Conservation (phyloP, 2,113 vertebrate genomes). For the Syrrhaptes paradoxus region DNA sequence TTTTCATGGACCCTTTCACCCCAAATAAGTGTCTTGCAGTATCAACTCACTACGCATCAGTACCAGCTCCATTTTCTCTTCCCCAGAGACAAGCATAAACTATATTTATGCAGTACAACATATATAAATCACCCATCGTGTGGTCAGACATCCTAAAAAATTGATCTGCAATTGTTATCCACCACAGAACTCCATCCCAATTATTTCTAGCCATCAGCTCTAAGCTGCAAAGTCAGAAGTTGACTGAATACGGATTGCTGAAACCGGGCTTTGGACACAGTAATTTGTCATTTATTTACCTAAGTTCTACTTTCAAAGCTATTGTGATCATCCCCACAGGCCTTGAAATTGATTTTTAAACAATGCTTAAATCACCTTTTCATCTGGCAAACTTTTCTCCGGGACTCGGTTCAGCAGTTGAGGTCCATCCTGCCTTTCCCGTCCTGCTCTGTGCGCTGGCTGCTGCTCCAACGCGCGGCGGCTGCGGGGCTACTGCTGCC, state of each 20-base stretch:
- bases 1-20: neutral
- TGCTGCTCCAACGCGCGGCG: rapidly evolving
- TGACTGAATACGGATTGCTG: neutral
- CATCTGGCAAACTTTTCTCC: neutral
- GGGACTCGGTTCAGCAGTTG: neutral
- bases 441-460: neutral
- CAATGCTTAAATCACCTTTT: neutral
- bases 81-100: neutral
- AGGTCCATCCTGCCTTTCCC: neutral
- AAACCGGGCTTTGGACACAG: neutral
- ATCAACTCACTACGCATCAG: neutral
- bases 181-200: neutral
- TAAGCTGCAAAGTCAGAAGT: neutral
- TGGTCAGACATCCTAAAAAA: neutral
- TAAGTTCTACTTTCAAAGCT: neutral
- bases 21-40: neutral
- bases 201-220: neutral
- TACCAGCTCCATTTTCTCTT: neutral
- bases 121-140: neutral
- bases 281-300: neutral
- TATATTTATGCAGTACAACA: neutral
- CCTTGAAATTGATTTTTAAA: neutral
- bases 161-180: neutral
- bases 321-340: neutral
- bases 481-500: neutral